These are phyloP conservation scores for Cavia aperea DNA, from an alignment of 2,113 vertebrate genomes.

Conservation along the genomic window DNA sequence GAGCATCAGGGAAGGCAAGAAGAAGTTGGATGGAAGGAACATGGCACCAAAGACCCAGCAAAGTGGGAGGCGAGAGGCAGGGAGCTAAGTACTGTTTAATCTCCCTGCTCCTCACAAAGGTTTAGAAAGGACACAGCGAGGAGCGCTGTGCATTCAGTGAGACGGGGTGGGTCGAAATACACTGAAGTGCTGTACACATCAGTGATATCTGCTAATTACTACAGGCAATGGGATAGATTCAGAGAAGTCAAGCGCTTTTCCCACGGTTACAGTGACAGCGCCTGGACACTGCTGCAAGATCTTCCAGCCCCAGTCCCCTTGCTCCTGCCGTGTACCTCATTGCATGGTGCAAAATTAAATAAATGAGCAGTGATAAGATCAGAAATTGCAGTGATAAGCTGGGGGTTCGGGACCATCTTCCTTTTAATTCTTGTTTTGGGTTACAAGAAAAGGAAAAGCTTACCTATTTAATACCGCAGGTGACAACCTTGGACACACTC, in stretches of 20 bases:
- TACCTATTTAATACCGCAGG: not conserved
- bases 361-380: not conserved
- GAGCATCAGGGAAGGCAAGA: not conserved
- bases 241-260: not conserved
- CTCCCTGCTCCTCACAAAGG: not conserved
- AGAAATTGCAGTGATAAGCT: not conserved
- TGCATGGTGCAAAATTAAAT: not conserved
- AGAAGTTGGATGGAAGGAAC: not conserved
- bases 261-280: not conserved
- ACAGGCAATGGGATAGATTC: not conserved
- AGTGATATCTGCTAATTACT: not conserved
- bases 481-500: not conserved
- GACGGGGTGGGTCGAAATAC: not conserved
- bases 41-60: fast-evolving
- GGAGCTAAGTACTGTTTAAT: not conserved
- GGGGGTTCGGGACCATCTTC: not conserved
- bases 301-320: no score
- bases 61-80: no score
- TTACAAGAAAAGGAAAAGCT: not conserved
- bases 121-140: not conserved
- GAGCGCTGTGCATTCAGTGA: not conserved
- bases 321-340: not conserved
- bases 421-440: not conserved
- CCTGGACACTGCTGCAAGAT: not conserved
- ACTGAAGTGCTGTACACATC: not conserved